These are phyloP conservation scores for Saccopteryx leptura DNA, from an alignment of 2,113 vertebrate genomes.

Conservation along the genomic window DNA sequence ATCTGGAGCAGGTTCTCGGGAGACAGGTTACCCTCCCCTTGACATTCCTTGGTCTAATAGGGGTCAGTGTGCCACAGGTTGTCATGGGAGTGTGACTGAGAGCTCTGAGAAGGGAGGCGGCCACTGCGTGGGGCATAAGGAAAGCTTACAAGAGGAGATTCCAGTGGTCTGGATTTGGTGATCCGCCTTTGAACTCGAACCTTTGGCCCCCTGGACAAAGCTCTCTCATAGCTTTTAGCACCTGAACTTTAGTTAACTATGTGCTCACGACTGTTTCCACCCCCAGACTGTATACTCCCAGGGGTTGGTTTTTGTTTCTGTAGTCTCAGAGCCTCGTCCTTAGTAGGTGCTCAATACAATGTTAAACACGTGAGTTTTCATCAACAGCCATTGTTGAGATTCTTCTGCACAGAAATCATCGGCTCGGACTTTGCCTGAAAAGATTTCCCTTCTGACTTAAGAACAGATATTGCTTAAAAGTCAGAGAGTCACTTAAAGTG, in stretches of 20 bases:
- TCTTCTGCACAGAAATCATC: neutral
- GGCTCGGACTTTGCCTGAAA: neutral
- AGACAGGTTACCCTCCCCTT: neutral
- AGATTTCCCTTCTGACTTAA: neutral
- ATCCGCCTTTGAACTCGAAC: neutral
- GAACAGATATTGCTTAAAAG: conserved; percentile 23
- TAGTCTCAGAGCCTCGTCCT: neutral
- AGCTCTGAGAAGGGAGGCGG: neutral
- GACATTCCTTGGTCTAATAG: neutral
- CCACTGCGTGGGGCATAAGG: neutral
- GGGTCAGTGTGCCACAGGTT: neutral
- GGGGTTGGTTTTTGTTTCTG: neutral
- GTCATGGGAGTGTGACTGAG: neutral
- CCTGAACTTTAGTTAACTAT: neutral
- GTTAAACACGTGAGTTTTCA: conserved; percentile 32
- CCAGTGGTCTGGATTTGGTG: neutral
- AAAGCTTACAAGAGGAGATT: neutral
- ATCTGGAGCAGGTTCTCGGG: neutral
- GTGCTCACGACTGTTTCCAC: neutral
- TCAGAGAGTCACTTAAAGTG: neutral
- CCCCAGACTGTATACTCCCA: neutral
- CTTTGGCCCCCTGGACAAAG: conserved; percentile 5
- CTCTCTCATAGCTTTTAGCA: neutral
- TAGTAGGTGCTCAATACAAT: neutral
- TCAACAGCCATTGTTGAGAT: conserved; percentile 23